phyloP scores from a whole-genome alignment of 2,888 invertebrate genomes.

The Cheilosia vulpina region DNA sequence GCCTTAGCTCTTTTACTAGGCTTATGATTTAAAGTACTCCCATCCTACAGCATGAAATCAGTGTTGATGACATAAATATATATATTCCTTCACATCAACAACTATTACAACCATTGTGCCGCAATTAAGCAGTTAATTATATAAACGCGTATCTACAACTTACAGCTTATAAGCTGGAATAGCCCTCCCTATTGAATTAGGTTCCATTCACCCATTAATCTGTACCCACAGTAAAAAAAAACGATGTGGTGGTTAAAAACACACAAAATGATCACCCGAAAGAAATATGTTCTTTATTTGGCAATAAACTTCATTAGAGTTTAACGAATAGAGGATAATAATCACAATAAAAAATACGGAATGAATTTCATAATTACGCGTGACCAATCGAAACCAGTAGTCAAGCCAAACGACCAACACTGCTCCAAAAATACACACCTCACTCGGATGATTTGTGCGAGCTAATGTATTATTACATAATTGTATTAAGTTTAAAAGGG shows the following conservation, averaged over 20 bases:
- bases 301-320: slow-evolving; percentile 34
- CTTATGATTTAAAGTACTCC: too few species aligned
- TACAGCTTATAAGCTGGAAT: not conserved
- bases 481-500: slow-evolving; percentile 14
- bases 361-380: slow-evolving; percentile 39
- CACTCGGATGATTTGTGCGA: slow-evolving; percentile 8
- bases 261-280: slow-evolving; percentile 13
- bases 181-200: slow-evolving; percentile 6
- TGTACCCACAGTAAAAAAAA: slow-evolving; percentile 14
- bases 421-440: slow-evolving; percentile 5
- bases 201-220: slow-evolving; percentile 55
- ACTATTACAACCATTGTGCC: not conserved
- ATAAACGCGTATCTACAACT: not conserved
- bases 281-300: slow-evolving; percentile 39
- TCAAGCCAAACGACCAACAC: slow-evolving; percentile 1
- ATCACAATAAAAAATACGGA: slow-evolving; percentile 31
- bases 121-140: slow-evolving; percentile 10
- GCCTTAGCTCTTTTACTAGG: too few species aligned
- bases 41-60: too few species aligned
- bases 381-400: slow-evolving; percentile 40
- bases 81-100: not conserved
- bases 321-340: slow-evolving; percentile 43
- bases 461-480: slow-evolving; percentile 17
- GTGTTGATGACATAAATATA: too few species aligned
- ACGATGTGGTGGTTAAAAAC: slow-evolving; percentile 5